phyloP scores from a whole-genome alignment of 2,113 vertebrate species.

The Tursiops truncatus region DNA sequence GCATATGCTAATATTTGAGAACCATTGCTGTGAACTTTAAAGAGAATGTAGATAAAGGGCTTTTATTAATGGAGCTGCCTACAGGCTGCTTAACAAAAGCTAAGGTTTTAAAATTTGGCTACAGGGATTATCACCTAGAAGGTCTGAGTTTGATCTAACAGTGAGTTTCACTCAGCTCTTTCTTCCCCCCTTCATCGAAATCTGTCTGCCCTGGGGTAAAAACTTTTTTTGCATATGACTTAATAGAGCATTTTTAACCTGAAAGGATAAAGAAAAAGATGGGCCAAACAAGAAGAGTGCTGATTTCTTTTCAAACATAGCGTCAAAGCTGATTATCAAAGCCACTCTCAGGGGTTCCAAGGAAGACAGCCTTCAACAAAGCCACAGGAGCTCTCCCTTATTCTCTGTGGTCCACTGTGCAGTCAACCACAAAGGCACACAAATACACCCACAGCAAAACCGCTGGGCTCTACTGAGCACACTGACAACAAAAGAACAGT shows the following conservation, averaged over 20 bases:
- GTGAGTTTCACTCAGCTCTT: not conserved
- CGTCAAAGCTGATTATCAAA: conserved; percentile 29
- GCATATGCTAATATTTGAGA: conserved; percentile 16
- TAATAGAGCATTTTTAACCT: not conserved
- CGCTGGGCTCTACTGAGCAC: not conserved
- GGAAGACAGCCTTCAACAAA: not conserved
- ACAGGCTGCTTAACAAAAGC: conserved; percentile 30
- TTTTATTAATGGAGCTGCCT: not conserved
- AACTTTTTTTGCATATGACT: not conserved
- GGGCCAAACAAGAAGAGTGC: not conserved
- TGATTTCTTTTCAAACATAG: conserved; percentile 14
- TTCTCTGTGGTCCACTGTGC: not conserved
- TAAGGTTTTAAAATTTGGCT: conserved; percentile 41
- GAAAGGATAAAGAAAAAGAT: not conserved
- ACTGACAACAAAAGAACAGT: not conserved
- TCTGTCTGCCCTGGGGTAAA: not conserved
- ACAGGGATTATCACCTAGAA: not conserved
- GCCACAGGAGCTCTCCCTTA: not conserved
- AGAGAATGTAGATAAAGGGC: not conserved
- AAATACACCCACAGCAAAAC: not conserved
- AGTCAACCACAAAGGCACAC: not conserved
- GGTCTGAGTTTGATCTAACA: not conserved
- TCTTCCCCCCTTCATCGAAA: not conserved
- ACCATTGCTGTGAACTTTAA: not conserved
- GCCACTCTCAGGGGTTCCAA: not conserved